Evolutionary conservation across 1,140 invertebrate species (phyloP), one percentile per base, ranked within the genome.

Genomic region (Probaryconus sp.): DNA sequence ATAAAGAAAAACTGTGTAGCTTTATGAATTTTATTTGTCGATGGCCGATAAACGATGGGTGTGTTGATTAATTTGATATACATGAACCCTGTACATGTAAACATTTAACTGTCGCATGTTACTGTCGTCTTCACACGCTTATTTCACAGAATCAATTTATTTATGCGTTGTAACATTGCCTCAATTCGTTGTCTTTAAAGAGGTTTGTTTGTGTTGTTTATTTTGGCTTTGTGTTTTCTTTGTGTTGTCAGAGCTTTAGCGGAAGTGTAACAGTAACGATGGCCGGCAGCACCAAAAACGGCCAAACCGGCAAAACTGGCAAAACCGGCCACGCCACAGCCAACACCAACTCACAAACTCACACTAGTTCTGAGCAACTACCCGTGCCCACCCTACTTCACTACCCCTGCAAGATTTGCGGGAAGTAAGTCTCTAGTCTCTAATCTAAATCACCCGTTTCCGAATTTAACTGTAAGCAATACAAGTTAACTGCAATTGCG

Each of bases 321-420:
- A 81, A 84, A 82, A 84, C 81, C 76, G 85, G 87, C 68, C 81
- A 85, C 75, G 77, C 87, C 87, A 84, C 89, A 89, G 74, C 89
- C 87, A 80, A 90, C 90, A 83, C 88, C 90, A 84, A 89, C 89
- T 84, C 88, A 89, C 75, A 88, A 88, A 88, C 83, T 88, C 85
- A 88, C 87, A 88, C 85, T 87, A 87, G 87, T 87, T 86, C 83
- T 85, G 85, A 87, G 86, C 85, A 87, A 86, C 83, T 85, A 87
- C 85, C 86, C 85, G 85, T 85, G 86, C 84, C 87, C 81, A 88
- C 86, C 87, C 85, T 79, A 86, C 87, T 88, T 84, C 86, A 91
- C 80, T 93, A 94, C 89, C 96, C 96, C 80, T 98, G 97, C 92
- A 97, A 96, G 91, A 93, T 98, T 86, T 98, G 97, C 93, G 96